phyloP scores from a whole-genome alignment of 2,888 invertebrate species.

The Lycaena phlaeas region DNA sequence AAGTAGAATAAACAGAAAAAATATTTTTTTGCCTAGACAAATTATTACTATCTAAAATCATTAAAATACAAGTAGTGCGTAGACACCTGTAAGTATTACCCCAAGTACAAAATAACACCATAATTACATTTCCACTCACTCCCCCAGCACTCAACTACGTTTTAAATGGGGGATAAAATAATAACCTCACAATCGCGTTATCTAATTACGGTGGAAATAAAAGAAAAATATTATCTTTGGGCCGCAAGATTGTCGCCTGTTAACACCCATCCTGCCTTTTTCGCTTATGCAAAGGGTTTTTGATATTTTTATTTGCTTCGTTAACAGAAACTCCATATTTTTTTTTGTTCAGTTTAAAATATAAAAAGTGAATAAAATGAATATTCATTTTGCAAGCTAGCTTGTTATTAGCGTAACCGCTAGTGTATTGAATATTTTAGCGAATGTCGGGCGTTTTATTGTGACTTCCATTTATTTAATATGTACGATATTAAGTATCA shows the following conservation, averaged over 20 bases:
- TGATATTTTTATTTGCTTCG: constrained; percentile 59
- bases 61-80: constrained; percentile 10
- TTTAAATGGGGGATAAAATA: constrained; percentile 23
- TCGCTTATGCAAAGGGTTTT: constrained; percentile 53
- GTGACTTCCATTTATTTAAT: no score
- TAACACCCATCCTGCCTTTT: constrained; percentile 57
- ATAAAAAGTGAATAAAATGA: constrained; percentile 1
- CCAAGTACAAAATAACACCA: neutral
- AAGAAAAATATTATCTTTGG: constrained; percentile 1
- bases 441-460: neutral
- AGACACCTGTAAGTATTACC: constrained; percentile 4
- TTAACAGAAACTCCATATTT: constrained; percentile 30
- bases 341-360: constrained; percentile 7
- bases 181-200: constrained; percentile 1
- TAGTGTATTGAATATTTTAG: neutral
- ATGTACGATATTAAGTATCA: no score
- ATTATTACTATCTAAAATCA: no score
- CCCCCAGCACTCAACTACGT: constrained; percentile 1
- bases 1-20: no score
- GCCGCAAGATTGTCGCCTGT: constrained; percentile 49
- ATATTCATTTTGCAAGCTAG: constrained; percentile 7
- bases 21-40: no score
- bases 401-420: neutral
- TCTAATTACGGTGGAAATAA: constrained; percentile 1
- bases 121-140: neutral